phyloP scores from a whole-genome alignment of 2,888 invertebrate genomes.

The Branchipolynoe longqiensis region DNA sequence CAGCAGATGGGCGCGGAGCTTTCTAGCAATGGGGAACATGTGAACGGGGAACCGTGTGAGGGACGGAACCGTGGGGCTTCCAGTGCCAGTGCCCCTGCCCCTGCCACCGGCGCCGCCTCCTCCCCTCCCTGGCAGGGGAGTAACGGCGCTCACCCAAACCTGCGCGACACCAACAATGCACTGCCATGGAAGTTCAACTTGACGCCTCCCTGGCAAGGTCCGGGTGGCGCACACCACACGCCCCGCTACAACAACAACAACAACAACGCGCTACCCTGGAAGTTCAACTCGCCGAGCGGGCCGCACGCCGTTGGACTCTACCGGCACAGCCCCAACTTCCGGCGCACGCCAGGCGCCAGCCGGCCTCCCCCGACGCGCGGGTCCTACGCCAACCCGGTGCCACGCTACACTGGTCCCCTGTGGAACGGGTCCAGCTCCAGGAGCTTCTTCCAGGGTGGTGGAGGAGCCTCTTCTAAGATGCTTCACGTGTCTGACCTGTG shows the following conservation, averaged over 20 bases:
- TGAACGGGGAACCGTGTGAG: too few species aligned
- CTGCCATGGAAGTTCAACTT: too few species aligned
- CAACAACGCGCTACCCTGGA: constrained; percentile 9
- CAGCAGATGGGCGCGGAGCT: too few species aligned
- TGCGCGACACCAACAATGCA: too few species aligned
- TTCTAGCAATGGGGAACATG: too few species aligned
- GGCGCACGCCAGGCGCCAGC: constrained; percentile 69
- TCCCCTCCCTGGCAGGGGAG: too few species aligned
- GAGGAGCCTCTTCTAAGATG: background rate
- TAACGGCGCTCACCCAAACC: too few species aligned
- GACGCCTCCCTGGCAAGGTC: too few species aligned
- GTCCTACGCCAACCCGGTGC: background rate
- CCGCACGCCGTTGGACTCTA: background rate
- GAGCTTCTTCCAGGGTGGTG: constrained; percentile 14
- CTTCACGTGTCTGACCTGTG: constrained; percentile 55
- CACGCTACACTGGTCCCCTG: background rate
- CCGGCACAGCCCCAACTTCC: constrained; percentile 60
- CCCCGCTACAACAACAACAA: background rate
- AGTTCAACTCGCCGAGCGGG: constrained; percentile 17
- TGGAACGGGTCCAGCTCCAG: background rate
- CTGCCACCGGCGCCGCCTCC: too few species aligned
- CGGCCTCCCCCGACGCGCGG: constrained; percentile 60
- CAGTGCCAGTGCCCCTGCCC: too few species aligned
- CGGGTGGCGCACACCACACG: too few species aligned
- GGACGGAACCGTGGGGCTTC: too few species aligned